Conservation (phyloP, 2,797 vertebrate species). For the Dicrostonyx torquatus region DNA sequence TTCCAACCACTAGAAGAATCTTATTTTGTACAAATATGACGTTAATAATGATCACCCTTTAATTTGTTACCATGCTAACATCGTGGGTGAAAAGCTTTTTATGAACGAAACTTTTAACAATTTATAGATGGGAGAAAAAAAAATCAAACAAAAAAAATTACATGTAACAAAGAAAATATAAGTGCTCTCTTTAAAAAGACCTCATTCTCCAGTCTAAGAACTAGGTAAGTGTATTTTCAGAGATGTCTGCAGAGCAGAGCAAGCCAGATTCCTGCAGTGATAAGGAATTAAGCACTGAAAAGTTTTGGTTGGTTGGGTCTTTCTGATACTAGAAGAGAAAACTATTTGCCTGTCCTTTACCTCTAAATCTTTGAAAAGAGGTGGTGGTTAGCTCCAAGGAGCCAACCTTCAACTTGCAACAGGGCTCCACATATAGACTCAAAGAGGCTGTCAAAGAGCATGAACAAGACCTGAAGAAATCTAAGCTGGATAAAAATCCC, state of each 20-base stretch:
- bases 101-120: constrained; percentile 22
- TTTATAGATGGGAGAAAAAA: constrained; percentile 67
- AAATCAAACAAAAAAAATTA: constrained; percentile 56
- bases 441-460: background rate
- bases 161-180: background rate
- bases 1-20: background rate
- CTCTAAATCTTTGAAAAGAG: constrained; percentile 26
- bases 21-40: background rate
- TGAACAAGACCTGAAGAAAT: too few relatives aligned
- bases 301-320: background rate
- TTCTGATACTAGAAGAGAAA: constrained; percentile 48
- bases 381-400: background rate
- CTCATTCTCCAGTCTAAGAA: constrained; percentile 34
- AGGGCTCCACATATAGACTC: background rate
- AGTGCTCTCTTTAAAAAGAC: background rate
- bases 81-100: constrained; percentile 7
- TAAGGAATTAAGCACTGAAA: constrained; percentile 68
- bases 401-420: too few relatives aligned
- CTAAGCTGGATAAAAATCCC: background rate
- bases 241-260: constrained; percentile 39
- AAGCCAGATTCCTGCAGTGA: background rate
- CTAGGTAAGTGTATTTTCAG: background rate
- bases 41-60: background rate
- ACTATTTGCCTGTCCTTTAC: background rate
- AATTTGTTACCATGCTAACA: constrained; percentile 17